Conservation (phyloP, 2,113 vertebrate species). For the Mus pahari region DNA sequence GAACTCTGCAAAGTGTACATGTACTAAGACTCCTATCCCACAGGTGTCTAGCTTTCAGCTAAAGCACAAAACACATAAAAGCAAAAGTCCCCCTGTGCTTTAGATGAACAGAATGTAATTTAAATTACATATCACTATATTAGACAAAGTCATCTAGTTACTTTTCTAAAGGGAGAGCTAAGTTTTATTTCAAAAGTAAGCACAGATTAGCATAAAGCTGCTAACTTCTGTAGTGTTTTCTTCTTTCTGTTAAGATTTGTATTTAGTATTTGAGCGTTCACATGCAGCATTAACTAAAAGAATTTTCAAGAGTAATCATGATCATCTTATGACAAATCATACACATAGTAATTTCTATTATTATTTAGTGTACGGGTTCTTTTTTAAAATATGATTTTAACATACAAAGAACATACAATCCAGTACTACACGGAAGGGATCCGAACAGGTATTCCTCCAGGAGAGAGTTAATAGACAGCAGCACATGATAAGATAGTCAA, state of each 20-base stretch:
- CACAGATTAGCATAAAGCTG: background rate
- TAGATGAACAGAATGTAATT: background rate
- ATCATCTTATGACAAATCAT: background rate
- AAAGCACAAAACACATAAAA: background rate
- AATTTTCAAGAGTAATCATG: background rate
- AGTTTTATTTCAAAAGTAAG: background rate
- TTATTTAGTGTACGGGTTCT: background rate
- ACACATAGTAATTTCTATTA: background rate
- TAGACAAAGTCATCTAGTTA: fast-evolving
- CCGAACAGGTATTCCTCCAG: background rate
- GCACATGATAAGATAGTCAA: background rate
- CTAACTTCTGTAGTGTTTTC: background rate
- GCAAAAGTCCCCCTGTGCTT: background rate
- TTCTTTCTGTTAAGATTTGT: background rate
- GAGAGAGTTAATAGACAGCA: background rate
- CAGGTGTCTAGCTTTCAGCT: background rate
- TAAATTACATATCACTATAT: fast-evolving
- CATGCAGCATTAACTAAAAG: background rate
- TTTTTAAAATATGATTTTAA: background rate
- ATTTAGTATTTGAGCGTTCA: conserved; percentile 13
- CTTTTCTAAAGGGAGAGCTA: background rate
- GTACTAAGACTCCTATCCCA: background rate
- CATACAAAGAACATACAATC: background rate
- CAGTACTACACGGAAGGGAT: background rate
- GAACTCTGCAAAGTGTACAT: background rate